Evolutionary conservation across 2,797 vertebrate species (phyloP).

Genomic region (Poecilia wingei): DNA sequence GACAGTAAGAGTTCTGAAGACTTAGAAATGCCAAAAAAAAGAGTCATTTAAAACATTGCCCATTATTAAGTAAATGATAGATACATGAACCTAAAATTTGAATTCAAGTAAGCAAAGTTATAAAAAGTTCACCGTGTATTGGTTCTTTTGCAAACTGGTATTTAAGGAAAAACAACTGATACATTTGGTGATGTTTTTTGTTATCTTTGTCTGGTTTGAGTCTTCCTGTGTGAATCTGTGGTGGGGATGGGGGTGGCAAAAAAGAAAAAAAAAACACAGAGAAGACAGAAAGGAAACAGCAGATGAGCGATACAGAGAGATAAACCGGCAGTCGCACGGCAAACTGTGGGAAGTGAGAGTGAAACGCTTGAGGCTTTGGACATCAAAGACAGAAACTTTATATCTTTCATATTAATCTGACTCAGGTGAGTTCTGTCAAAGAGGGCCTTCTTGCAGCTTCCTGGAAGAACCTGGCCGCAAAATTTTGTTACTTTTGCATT

Average conservation of each 20-base stretch:
- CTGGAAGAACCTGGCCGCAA: slow-evolving; percentile 62
- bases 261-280: slow-evolving; percentile 4
- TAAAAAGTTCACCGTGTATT: background rate
- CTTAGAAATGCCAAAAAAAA: background rate
- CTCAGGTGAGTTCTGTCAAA: slow-evolving; percentile 69
- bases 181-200: background rate
- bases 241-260: background rate
- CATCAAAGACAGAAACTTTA: slow-evolving; percentile 47
- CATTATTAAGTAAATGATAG: too few relatives aligned
- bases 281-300: slow-evolving; percentile 10
- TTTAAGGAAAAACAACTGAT: slow-evolving; percentile 1
- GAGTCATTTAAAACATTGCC: too few relatives aligned
- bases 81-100: background rate
- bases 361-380: slow-evolving; percentile 57
- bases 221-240: slow-evolving; percentile 21
- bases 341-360: slow-evolving; percentile 58
- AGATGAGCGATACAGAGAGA: slow-evolving; percentile 13
- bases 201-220: slow-evolving; percentile 24
- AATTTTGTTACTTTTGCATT: slow-evolving; percentile 43
- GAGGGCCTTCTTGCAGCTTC: slow-evolving; percentile 54
- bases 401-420: slow-evolving; percentile 60
- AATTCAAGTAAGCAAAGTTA: background rate
- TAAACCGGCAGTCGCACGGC: slow-evolving; percentile 13
- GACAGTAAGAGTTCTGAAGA: background rate
- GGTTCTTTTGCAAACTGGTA: background rate